Evolutionary conservation across 2,797 vertebrate species (phyloP).

Genomic region (Thunnus albacares): DNA sequence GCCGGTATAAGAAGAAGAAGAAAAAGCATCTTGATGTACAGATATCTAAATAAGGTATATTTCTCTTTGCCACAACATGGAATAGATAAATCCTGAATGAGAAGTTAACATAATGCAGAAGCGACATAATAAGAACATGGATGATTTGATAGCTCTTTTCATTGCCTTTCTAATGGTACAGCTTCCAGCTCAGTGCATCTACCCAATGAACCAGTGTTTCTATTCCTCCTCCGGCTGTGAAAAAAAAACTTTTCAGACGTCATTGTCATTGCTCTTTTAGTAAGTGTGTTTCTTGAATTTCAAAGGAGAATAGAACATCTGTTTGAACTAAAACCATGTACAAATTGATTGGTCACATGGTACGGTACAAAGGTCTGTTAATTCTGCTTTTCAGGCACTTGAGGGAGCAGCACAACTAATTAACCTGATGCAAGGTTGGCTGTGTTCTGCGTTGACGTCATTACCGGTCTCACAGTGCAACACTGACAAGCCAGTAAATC

Average conservation of each 20-base stretch:
- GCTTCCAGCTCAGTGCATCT: slow-evolving; percentile 4
- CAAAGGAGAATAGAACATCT: slow-evolving; percentile 10
- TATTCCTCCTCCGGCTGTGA: slow-evolving; percentile 2
- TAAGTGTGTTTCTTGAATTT: not conserved
- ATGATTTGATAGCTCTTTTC: slow-evolving; percentile 1
- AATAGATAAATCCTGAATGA: not conserved
- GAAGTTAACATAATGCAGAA: not conserved
- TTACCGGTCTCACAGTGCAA: not conserved
- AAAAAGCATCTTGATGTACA: not conserved
- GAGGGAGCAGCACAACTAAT: slow-evolving; percentile 12
- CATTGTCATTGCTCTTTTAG: not conserved
- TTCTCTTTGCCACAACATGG: not conserved
- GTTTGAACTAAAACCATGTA: not conserved
- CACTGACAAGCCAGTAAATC: not conserved
- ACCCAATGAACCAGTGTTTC: not conserved
- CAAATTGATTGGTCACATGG: not conserved
- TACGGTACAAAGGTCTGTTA: not conserved
- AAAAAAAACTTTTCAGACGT: not conserved
- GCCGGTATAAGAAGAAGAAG: not conserved
- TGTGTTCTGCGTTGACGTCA: not conserved
- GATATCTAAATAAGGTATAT: not conserved
- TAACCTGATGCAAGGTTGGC: not conserved
- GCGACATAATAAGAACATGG: not conserved
- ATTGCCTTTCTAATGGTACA: not conserved
- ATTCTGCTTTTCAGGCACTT: slow-evolving; percentile 10